Evolutionary conservation across 2,888 invertebrate species (phyloP), one percentile per base, ranked within the genome.

Genomic region (Scaptomyza tumidula): DNA sequence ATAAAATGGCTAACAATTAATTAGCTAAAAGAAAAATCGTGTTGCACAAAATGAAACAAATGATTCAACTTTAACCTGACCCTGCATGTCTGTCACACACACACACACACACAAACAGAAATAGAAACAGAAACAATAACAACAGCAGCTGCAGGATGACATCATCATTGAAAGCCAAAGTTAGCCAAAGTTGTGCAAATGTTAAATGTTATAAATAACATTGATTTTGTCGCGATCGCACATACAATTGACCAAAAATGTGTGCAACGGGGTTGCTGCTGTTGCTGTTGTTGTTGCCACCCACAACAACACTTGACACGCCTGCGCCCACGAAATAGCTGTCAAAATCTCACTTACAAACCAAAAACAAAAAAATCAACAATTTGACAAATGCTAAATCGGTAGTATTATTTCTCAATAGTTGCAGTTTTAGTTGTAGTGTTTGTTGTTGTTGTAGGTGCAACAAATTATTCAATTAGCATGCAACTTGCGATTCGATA

Each of bases 21-120:
- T 84, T 84, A 88, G 83, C 82, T 74, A 80, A 89, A 68, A 85
- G 86, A 85, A 77, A 86, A 86, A 86, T 86, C 86, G 86, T 86
- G 86, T 88, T 71, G 76, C 78, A 16, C 9, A 41, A 7, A 39
- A 39, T 33, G 33, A 74, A 79, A 82, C 82, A 89, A 90, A 90
- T 90, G 88, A 83, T 89, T 90, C 85, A 90, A 91, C 90, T 90
- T 91, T 90, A 88, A 90, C 90, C 90, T 89, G 90, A 82, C 90
- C 89, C 82, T 88, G 90, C 78, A 77, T 86, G 86, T 81, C 86
- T 90, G 87, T 89, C 90, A 89, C 75, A 73, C 63, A 61, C 73
- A 57, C 57, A 69, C 67, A 71, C 49, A 66, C 62, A 44, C 90
- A 89, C 75, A 73, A 61, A 59, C 71, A 57, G 55, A 69, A 65